Percentiles rank a stretch among this genome's conserved stretches.
Evolutionary conservation across 2,797 vertebrate genomes (phyloP).

Genomic region (Schizopygopsis pylzovi): DNA sequence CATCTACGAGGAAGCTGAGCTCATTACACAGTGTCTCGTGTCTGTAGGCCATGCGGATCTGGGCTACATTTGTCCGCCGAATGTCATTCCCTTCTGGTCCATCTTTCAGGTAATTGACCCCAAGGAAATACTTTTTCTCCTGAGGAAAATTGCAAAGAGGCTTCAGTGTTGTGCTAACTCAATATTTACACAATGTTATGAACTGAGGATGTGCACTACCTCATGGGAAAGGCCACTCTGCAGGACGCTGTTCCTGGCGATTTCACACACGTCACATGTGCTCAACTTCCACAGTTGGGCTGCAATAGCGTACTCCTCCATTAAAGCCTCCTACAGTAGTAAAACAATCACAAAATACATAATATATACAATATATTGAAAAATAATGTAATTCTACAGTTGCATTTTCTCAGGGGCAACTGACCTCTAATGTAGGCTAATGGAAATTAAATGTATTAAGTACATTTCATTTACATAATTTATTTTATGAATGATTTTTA

Average conservation of each 20-base stretch:
- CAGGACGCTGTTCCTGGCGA: conserved; percentile 94
- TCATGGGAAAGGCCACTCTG: conserved; percentile 93
- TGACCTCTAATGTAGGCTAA: no score
- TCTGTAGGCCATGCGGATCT: conserved; percentile 95
- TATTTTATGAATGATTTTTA: no score
- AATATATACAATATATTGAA: no score
- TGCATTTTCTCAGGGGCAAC: no score
- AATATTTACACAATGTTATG: background rate
- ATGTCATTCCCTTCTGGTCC: conserved; percentile 95
- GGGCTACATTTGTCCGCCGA: conserved; percentile 91
- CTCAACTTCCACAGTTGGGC: conserved; percentile 97
- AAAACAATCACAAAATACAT: background rate
- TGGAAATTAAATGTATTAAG: no score
- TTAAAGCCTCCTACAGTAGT: conserved; percentile 87
- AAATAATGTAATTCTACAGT: no score
- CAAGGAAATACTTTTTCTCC: conserved; percentile 95
- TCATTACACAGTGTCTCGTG: conserved; percentile 93
- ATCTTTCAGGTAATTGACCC: conserved; percentile 87
- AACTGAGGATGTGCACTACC: conserved; percentile 68
- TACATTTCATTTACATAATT: no score
- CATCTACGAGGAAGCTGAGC: conserved; percentile 92
- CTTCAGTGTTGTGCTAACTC: background rate
- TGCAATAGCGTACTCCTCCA: conserved; percentile 98
- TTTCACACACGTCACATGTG: conserved; percentile 95
- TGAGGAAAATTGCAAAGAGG: conserved; percentile 59